phyloP scores from a whole-genome alignment of 2,888 invertebrate species.

The Agrochola lota region DNA sequence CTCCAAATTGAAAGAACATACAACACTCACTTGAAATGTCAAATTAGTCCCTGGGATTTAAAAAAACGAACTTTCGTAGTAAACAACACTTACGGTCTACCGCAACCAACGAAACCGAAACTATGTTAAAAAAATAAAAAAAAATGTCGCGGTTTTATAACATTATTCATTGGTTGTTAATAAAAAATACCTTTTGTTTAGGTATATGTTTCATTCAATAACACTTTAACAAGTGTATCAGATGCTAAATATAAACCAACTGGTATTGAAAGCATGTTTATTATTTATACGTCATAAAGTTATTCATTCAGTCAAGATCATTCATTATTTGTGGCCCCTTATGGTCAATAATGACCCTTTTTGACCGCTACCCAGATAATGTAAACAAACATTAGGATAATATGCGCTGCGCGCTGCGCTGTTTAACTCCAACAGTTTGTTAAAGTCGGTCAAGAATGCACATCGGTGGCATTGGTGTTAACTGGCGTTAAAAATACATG shows the following conservation, averaged over 20 bases:
- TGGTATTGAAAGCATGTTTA: slow-evolving; percentile 10
- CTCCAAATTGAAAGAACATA: too few relatives aligned
- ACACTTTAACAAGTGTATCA: not conserved
- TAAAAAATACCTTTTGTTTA: not conserved
- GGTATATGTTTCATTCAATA: not conserved
- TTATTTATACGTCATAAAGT: not conserved
- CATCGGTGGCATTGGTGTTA: slow-evolving; percentile 30
- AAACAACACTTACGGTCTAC: slow-evolving; percentile 31
- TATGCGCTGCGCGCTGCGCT: not conserved
- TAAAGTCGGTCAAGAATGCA: slow-evolving; percentile 47
- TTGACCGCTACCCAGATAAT: slow-evolving; percentile 26
- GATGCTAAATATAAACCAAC: not conserved
- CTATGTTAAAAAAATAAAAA: not conserved
- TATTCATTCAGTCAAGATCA: slow-evolving; percentile 18
- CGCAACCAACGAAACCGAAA: slow-evolving; percentile 23
- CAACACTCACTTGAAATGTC: too few relatives aligned
- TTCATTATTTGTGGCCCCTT: slow-evolving; percentile 17
- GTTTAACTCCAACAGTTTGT: slow-evolving; percentile 22
- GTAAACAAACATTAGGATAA: slow-evolving; percentile 39
- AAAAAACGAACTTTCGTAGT: too few relatives aligned
- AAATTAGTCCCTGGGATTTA: too few relatives aligned
- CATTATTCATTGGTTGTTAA: not conserved
- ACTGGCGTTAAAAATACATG: slow-evolving; percentile 43
- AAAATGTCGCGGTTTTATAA: not conserved
- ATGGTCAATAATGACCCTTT: slow-evolving; percentile 11